Base-by-base conservation (phyloP, 2,797 vertebrate species). In the Mastacembelus armatus region DNA sequence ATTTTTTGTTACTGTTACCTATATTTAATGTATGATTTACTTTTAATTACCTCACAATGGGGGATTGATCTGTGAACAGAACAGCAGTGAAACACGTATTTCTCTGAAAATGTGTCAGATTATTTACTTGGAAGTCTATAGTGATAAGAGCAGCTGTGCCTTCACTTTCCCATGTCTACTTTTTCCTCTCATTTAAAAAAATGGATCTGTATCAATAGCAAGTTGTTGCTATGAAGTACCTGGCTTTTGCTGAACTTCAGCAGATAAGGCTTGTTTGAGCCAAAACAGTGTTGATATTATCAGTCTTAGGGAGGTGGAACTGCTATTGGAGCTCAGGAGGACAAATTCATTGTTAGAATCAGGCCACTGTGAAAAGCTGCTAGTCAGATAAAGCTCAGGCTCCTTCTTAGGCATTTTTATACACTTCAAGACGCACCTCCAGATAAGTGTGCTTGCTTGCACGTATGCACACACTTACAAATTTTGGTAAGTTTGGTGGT, bases 321-420 rank as follows among this genome's bases (percentile, higher is more conserved):
- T 60, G 66, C 48, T 48, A 38, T 30, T 55, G 42, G 45, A 49
- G 59, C 65, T 63, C 29, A 15, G 47, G 62, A 55, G 59, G 43
- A 64, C 7, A 1, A 67, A 44, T 67, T 66, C 50, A 30, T 73
- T 67, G 71, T 80, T 74, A 68, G 71, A 83, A 72, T 39, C 70
- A 59, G 47, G 39, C 50, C 51, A 15, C 56, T 71, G 79, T 55
- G 72, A 66, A 80, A 84, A 52, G 14, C 65, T 66, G 66, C 66
- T 65, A 51, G 58, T 68, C 49, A 71, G 71, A 83, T 83, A 80
- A 79, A 85, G 35, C 64, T 35, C 43, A 36, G 68, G 42, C 22
- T 44, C 38, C 42, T 51, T 64, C 42, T 33, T 4, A 7, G 1
- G 42, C 57, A 56, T 66, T 66, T 71, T 68, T 32, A 61, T 39